Evolutionary conservation across 2,797 vertebrate genomes (phyloP).

Genomic region (Discoglossus pictus): DNA sequence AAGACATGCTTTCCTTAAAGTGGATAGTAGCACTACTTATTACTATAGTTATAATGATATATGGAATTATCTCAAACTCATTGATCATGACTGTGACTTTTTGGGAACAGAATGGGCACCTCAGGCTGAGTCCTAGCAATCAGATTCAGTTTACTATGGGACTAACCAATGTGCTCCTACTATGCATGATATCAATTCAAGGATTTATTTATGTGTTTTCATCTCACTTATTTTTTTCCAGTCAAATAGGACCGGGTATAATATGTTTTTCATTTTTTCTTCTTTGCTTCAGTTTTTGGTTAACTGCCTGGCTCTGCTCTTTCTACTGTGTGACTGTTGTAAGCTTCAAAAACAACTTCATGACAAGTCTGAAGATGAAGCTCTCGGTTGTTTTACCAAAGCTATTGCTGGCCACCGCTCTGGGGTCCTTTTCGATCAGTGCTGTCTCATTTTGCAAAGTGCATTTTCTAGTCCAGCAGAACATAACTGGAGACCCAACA

Average conservation of each 20-base stretch:
- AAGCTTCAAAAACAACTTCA: neutral
- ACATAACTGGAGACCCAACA: neutral
- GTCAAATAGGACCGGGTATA: too few species aligned
- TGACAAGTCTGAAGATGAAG: conserved; percentile 6
- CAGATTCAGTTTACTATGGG: neutral
- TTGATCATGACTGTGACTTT: neutral
- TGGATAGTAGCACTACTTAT: too few species aligned
- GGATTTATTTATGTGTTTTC: neutral
- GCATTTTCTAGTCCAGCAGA: neutral
- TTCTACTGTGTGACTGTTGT: neutral
- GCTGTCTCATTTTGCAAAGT: neutral
- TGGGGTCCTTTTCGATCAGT: neutral
- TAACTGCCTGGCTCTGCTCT: conserved; percentile 4
- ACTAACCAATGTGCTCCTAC: neutral
- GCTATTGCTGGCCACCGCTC: neutral
- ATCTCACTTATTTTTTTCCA: too few species aligned
- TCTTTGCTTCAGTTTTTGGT: neutral
- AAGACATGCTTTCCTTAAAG: too few species aligned
- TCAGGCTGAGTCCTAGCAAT: neutral
- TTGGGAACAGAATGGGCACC: neutral
- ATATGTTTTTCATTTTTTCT: neutral
- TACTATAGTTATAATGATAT: too few species aligned
- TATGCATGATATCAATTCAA: neutral
- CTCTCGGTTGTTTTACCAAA: neutral
- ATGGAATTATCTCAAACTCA: neutral